Evolutionary conservation across 2,113 vertebrate species (phyloP), one percentile per base, ranked within the genome.

Genomic region (Procavia capensis): DNA sequence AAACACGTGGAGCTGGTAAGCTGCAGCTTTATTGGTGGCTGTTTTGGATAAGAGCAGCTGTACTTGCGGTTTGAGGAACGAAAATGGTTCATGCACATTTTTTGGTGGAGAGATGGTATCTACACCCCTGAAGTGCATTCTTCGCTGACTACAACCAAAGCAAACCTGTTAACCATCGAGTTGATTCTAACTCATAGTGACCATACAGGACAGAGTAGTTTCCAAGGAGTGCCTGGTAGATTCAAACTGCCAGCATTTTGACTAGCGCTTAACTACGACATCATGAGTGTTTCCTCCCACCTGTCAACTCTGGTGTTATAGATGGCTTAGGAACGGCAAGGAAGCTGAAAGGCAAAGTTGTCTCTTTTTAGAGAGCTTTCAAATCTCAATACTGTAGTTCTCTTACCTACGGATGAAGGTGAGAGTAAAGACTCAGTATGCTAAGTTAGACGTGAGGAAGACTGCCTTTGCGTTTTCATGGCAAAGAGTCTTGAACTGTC

Each of bases 71-170:
- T 78, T 93, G 86, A 84, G 59, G 61, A 91, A n/a, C n/a, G n/a
- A n/a, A n/a, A n/a, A 70, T 84, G 68, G 50, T 86, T 92, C 36
- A n/a, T 91, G 59, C 92, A 31, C 57, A 50, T 94, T 96, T 90
- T 50, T 94, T 95, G 74, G 66, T 72, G 86, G 75, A 93, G 47
- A 70, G 82, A 63, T 79, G 39, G 29, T 27, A 50, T 66, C 20
- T 83, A 8, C 50, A 43, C n/a, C 47, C 41, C 68, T 83, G 31
- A 91, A 88, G 74, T 80, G 54, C 20, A 50, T 88, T 95, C 92
- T 97, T 95, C 90, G 64, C 34, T 91, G 27, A 74, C 27, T 66
- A 82, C n/a, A n/a, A n/a, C n/a, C n/a, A n/a, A n/a, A n/a, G n/a
- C n/a, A n/a, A n/a, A n/a, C n/a, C n/a, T n/a, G n/a, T n/a, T n/a